A percentile compares a stretch with the other conserved stretches of the same genome.
These are phyloP conservation scores for Oryzias celebensis DNA, from an alignment of 2,113 vertebrate species.

Conservation along the genomic window DNA sequence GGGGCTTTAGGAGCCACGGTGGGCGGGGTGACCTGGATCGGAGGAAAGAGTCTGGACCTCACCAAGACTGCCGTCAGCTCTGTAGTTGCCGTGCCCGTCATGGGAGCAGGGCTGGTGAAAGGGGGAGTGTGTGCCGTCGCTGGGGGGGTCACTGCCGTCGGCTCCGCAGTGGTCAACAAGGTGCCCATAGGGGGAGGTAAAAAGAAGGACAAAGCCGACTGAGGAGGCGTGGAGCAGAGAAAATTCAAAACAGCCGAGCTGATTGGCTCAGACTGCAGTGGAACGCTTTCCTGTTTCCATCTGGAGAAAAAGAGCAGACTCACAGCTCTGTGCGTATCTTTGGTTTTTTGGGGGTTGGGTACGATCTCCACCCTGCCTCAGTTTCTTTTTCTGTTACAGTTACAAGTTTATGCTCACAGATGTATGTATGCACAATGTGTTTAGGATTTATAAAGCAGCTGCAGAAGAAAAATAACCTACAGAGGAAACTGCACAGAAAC, in stretches of 20 bases:
- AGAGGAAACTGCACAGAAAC: slow-evolving; percentile 8
- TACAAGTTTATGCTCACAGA: slow-evolving; percentile 9
- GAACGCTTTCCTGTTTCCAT: slow-evolving; percentile 12
- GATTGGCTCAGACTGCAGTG: slow-evolving; percentile 10
- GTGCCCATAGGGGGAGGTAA: slow-evolving; percentile 89
- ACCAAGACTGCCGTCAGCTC: slow-evolving; percentile 91
- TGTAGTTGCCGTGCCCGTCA: slow-evolving; percentile 87
- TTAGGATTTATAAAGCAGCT: slow-evolving; percentile 16
- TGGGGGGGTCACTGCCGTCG: slow-evolving; percentile 88
- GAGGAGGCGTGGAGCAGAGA: slow-evolving; percentile 46
- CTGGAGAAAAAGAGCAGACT: slow-evolving; percentile 37
- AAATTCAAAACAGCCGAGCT: neutral
- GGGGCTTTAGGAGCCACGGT: slow-evolving; percentile 93
- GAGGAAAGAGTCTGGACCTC: slow-evolving; percentile 91
- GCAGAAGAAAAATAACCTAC: slow-evolving; percentile 23
- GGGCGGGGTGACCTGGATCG: slow-evolving; percentile 92
- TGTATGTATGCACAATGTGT: slow-evolving; percentile 9
- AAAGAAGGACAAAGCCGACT: slow-evolving; percentile 98
- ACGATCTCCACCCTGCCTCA: neutral
- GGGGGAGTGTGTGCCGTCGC: slow-evolving; percentile 89
- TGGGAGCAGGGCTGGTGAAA: slow-evolving; percentile 92
- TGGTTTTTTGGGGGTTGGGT: slow-evolving; percentile 32
- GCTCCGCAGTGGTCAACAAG: slow-evolving; percentile 91
- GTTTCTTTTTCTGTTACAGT: neutral
- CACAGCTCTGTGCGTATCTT: slow-evolving; percentile 29